Evolutionary conservation across 2,113 vertebrate genomes (phyloP).

Genomic region (Lucifuga dentata): DNA sequence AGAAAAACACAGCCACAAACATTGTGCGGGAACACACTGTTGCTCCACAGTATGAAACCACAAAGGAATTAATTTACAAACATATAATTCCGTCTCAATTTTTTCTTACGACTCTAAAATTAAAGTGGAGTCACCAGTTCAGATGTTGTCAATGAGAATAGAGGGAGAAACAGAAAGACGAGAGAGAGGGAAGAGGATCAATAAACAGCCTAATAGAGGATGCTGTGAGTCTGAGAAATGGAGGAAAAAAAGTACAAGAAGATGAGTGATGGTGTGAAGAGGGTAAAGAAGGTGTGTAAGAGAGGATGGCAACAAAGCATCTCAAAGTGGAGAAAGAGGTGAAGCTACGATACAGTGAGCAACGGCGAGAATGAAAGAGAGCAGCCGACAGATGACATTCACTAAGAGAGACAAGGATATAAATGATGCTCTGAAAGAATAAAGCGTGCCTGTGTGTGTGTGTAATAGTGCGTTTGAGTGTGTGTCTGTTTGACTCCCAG

Average conservation of each 20-base stretch:
- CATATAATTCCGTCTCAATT: slow-evolving; percentile 33
- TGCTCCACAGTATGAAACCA: too few species aligned
- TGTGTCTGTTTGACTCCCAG: slow-evolving; percentile 59
- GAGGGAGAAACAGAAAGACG: slow-evolving; percentile 7
- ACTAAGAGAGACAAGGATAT: slow-evolving; percentile 55
- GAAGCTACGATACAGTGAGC: slow-evolving; percentile 20
- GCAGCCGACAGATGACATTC: slow-evolving; percentile 21
- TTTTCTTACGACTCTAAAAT: slow-evolving; percentile 28
- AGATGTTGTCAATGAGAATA: slow-evolving; percentile 18
- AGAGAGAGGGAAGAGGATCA: slow-evolving; percentile 25
- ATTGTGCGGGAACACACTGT: too few species aligned
- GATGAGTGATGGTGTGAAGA: slow-evolving; percentile 12
- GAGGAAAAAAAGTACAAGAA: slow-evolving; percentile 12
- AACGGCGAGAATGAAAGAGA: slow-evolving; percentile 25
- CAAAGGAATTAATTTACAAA: slow-evolving; percentile 56
- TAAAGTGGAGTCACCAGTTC: slow-evolving; percentile 22
- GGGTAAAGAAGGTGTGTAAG: slow-evolving; percentile 61
- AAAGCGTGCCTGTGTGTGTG: too few species aligned
- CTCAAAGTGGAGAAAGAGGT: slow-evolving; percentile 30
- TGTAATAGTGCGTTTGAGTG: too few species aligned
- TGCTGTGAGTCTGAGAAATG: slow-evolving; percentile 19
- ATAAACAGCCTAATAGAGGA: slow-evolving; percentile 19
- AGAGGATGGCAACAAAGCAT: slow-evolving; percentile 42
- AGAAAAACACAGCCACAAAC: background rate
- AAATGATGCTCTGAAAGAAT: slow-evolving; percentile 65